Base-by-base conservation (phyloP, 2,113 vertebrate genomes). In the Nicator chloris region DNA sequence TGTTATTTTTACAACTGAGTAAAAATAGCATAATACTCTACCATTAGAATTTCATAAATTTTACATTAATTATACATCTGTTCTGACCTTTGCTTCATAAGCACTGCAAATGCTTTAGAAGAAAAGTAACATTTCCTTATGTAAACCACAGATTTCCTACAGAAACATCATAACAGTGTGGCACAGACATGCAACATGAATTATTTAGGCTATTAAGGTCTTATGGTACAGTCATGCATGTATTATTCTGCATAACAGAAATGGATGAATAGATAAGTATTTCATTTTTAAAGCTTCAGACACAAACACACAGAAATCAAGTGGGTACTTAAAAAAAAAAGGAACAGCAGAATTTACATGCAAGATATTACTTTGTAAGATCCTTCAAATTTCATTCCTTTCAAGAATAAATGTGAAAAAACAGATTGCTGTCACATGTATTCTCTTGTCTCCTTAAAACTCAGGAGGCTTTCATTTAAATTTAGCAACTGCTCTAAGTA, bases 341-440 rank as follows among this genome's bases (percentile, higher is more conserved):
- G 22, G 21, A 77, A 88, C 5, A 87, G 59, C 37, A 92, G 72
- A 86, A 93, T 86, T 37, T 92, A 44, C 91, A 96, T 84, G 90
- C 82, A 95, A 91, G 18, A 73, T 94, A 97, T 77, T 40, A 95
- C 81, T 96, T 96, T 89, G 69, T 93, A 85, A 96, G 92, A 97
- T 92, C 88, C 89, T 95, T 96, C 88, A 96, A 96, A 96, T 71
- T 95, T 91, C 72, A 72, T 59, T 78, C 30, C 39, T 83, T 79
- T 53, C 40, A 93, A 31, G 23, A 90, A 65, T 42, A 65, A 76
- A 78, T 22, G 17, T 24, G 12, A 1, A 20, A 47, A 63, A 45
- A 57, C 37, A 22, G 22, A 78, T 16, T 53, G 7, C 11, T 54
- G n/a, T 51, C 20, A 27, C 15, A 44, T 86, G 68, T 80, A 50